Evolutionary conservation across 2,888 invertebrate species (phyloP).

Genomic region (Diachrysia chrysitis): DNA sequence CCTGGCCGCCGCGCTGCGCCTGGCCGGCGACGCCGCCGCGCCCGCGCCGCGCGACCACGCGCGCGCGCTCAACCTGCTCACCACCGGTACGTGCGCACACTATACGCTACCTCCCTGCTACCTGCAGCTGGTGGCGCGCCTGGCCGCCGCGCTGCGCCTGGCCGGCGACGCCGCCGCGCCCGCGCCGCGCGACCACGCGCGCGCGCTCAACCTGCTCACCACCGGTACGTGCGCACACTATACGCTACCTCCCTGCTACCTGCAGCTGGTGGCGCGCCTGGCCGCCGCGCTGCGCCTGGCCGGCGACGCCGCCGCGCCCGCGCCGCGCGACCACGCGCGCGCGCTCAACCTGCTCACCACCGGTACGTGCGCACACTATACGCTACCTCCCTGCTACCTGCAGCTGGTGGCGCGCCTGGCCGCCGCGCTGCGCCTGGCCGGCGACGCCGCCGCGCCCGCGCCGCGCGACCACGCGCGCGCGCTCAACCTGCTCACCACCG

Average conservation of each 20-base stretch:
- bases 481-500: too few relatives aligned
- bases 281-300: constrained; percentile 65
- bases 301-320: constrained; percentile 68
- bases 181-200: constrained; percentile 82
- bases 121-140: constrained; percentile 62
- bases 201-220: constrained; percentile 91
- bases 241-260: not conserved
- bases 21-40: constrained; percentile 71
- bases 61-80: constrained; percentile 90
- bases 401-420: too few relatives aligned
- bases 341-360: constrained; percentile 92
- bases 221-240: constrained; percentile 85
- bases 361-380: constrained; percentile 85
- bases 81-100: constrained; percentile 88
- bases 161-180: constrained; percentile 70
- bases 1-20: constrained; percentile 59
- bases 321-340: constrained; percentile 49
- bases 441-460: too few relatives aligned
- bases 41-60: constrained; percentile 53
- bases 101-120: not conserved
- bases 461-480: too few relatives aligned
- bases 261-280: not conserved
- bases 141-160: constrained; percentile 73
- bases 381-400: too few relatives aligned
- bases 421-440: too few relatives aligned